These are phyloP conservation scores for Melipona quadrifasciata DNA, from an alignment of 1,140 invertebrate genomes.

Conservation along the genomic window DNA sequence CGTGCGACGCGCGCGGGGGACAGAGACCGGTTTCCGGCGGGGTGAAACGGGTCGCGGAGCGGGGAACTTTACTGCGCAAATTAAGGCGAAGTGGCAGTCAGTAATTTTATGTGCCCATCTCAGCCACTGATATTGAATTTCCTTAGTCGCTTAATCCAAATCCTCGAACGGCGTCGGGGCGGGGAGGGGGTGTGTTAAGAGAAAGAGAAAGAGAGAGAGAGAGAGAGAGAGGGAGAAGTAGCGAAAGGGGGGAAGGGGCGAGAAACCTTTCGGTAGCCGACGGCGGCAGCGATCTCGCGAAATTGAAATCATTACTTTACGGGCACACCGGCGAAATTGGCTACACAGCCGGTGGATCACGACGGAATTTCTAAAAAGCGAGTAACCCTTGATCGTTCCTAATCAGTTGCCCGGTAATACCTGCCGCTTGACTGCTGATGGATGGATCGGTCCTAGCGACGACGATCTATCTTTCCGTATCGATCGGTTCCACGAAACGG, in stretches of 20 bases:
- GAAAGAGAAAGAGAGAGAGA: conserved; percentile 39
- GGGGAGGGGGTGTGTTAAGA: background rate
- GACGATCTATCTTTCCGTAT: background rate
- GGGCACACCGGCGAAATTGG: conserved; percentile 63
- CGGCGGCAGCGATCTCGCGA: conserved; percentile 76
- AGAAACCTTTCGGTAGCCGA: conserved; percentile 57
- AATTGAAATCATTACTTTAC: conserved; percentile 82
- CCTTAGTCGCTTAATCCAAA: conserved; percentile 81
- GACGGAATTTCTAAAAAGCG: conserved; percentile 73
- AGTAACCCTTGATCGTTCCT: conserved; percentile 35
- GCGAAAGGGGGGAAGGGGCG: conserved; percentile 27
- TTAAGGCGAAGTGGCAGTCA: conserved; percentile 81
- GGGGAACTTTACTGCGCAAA: conserved; percentile 80
- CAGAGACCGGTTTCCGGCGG: conserved; percentile 27
- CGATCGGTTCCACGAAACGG: background rate
- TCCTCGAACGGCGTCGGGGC: conserved; percentile 64
- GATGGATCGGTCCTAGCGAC: background rate
- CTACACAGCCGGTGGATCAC: conserved; percentile 62
- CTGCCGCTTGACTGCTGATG: background rate
- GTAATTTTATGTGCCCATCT: conserved; percentile 82
- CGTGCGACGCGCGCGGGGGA: conserved; percentile 42
- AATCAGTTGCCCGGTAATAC: conserved; percentile 9
- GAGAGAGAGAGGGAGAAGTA: conserved; percentile 32
- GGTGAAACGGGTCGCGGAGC: conserved; percentile 31
- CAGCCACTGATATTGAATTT: conserved; percentile 82